These are phyloP conservation scores for Pyrocoelia pectoralis DNA, from an alignment of 2,888 invertebrate species.

Conservation along the genomic window DNA sequence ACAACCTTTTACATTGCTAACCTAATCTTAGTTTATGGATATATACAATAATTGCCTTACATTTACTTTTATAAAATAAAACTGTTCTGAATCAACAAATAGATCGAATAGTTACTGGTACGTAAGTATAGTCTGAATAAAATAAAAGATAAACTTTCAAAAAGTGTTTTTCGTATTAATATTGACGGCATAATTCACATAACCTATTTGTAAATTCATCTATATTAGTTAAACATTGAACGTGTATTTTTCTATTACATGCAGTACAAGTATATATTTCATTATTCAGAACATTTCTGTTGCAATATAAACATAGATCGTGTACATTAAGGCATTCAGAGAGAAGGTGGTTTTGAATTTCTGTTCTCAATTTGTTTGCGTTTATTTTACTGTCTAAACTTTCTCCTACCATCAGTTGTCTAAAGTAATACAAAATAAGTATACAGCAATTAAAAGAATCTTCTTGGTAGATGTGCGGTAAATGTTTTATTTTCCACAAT, in stretches of 20 bases:
- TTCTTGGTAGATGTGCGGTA: too few relatives aligned
- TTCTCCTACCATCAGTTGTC: neutral
- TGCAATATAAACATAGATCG: neutral
- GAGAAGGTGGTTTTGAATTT: neutral
- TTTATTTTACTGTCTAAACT: neutral
- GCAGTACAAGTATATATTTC: neutral
- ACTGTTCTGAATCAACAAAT: too few relatives aligned
- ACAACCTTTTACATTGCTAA: too few relatives aligned
- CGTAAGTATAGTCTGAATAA: too few relatives aligned
- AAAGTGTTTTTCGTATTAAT: neutral
- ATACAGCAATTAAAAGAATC: too few relatives aligned
- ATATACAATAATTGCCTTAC: too few relatives aligned
- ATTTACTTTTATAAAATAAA: too few relatives aligned
- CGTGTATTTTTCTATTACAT: neutral
- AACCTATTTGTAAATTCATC: neutral
- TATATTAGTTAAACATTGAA: neutral
- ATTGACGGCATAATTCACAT: constrained; percentile 1
- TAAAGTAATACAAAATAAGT: neutral
- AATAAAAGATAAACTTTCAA: too few relatives aligned
- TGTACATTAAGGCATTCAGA: neutral
- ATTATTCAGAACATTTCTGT: neutral
- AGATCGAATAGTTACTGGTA: too few relatives aligned
- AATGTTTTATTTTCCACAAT: too few relatives aligned
- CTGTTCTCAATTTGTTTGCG: neutral
- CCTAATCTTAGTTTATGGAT: too few relatives aligned